phyloP scores from a whole-genome alignment of 37 sponge, comb jelly and placozoan genomes.

The Ephydatia muelleri region DNA sequence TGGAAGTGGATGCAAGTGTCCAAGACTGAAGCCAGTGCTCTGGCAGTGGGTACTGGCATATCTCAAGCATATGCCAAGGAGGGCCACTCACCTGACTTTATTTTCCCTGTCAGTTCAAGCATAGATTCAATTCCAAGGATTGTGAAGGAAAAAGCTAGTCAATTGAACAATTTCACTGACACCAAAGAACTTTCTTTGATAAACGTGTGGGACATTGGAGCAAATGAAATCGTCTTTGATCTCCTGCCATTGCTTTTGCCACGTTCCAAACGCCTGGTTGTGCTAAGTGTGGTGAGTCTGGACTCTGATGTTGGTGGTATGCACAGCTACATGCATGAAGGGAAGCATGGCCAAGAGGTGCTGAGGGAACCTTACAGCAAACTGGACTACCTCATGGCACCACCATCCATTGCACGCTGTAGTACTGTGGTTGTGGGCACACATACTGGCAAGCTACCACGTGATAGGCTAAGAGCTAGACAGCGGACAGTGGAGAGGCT shows the following conservation, averaged over 20 bases:
- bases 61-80: background rate
- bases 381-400: background rate
- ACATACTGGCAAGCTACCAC: background rate
- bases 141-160: background rate
- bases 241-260: background rate
- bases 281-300: background rate
- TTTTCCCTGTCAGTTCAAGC: background rate
- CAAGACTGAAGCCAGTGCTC: background rate
- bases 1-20: background rate
- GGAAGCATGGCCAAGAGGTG: background rate
- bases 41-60: background rate
- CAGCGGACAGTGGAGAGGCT: background rate
- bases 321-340: background rate
- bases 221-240: background rate
- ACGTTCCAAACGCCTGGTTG: background rate
- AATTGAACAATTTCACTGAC: background rate
- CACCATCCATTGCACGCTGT: background rate
- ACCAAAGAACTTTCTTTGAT: background rate
- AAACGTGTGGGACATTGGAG: background rate
- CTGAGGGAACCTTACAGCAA: background rate
- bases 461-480: background rate
- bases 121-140: background rate
- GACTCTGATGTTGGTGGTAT: background rate
- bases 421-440: background rate
- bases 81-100: background rate